Percentiles rank a stretch among this genome's conserved stretches.
Conservation (phyloP, 92 coral and sea anemone genomes). For the Heliopora coerulea region DNA sequence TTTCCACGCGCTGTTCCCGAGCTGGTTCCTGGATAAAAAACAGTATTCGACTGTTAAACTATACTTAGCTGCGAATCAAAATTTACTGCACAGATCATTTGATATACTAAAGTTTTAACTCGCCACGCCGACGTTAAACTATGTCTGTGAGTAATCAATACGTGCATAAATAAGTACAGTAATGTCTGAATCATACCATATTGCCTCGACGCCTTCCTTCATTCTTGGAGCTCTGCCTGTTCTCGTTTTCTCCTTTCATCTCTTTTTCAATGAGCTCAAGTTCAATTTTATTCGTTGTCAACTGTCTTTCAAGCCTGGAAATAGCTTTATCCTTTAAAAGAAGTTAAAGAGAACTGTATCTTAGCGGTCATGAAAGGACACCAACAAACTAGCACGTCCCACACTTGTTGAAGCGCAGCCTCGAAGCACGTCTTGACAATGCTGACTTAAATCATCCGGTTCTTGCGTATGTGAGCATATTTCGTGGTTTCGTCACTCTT, state of each 20-base stretch:
- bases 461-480: too few species aligned
- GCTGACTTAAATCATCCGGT: too few species aligned
- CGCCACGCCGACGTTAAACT: too few species aligned
- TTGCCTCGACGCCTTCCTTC: slow-evolving; percentile 4
- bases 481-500: too few species aligned
- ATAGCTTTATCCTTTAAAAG: slow-evolving; percentile 2
- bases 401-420: too few species aligned
- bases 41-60: too few species aligned
- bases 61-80: too few species aligned
- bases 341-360: background rate
- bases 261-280: background rate
- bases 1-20: background rate
- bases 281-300: background rate
- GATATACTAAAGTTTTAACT: too few species aligned
- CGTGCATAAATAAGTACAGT: background rate
- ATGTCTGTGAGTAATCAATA: background rate
- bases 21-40: slow-evolving; percentile 1
- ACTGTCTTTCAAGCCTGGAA: background rate
- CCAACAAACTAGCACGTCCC: too few species aligned
- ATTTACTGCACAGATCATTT: too few species aligned
- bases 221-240: background rate
- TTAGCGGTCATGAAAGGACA: background rate
- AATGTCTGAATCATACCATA: too few species aligned
- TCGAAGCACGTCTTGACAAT: too few species aligned
- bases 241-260: slow-evolving; percentile 10